Evolutionary conservation across 2,888 invertebrate species (phyloP).

Genomic region (Lepeophtheirus nordmannii): DNA sequence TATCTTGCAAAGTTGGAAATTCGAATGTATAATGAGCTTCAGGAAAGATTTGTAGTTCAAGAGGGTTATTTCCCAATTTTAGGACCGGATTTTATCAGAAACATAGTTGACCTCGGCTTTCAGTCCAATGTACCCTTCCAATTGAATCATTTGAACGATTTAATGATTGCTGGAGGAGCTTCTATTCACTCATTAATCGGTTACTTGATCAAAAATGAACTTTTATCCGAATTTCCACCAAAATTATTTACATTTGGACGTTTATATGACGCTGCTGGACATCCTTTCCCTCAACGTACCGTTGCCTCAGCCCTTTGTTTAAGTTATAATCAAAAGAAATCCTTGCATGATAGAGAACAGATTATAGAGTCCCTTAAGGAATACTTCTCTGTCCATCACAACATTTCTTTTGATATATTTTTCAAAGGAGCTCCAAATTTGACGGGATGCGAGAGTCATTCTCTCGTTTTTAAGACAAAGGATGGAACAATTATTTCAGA

Average conservation of each 20-base stretch:
- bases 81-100: not conserved
- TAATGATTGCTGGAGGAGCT: not conserved
- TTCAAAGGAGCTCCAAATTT: not conserved
- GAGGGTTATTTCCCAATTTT: not conserved
- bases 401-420: not conserved
- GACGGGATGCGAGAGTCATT: not conserved
- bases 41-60: not conserved
- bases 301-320: not conserved
- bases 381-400: not conserved
- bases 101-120: not conserved
- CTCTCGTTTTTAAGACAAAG: not conserved
- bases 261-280: not conserved
- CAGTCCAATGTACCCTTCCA: slow-evolving; percentile 4
- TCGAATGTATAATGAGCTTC: not conserved
- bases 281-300: not conserved
- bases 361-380: not conserved
- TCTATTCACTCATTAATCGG: not conserved
- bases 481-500: slow-evolving; percentile 1
- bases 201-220: not conserved
- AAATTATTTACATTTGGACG: not conserved
- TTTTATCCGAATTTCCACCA: not conserved
- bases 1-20: not conserved
- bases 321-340: not conserved
- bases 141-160: not conserved
- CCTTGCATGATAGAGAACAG: not conserved